Percentiles rank a stretch among this genome's conserved stretches.
These are phyloP conservation scores for Neodiprion virginianus DNA, from an alignment of 1,140 invertebrate genomes.

Conservation along the genomic window DNA sequence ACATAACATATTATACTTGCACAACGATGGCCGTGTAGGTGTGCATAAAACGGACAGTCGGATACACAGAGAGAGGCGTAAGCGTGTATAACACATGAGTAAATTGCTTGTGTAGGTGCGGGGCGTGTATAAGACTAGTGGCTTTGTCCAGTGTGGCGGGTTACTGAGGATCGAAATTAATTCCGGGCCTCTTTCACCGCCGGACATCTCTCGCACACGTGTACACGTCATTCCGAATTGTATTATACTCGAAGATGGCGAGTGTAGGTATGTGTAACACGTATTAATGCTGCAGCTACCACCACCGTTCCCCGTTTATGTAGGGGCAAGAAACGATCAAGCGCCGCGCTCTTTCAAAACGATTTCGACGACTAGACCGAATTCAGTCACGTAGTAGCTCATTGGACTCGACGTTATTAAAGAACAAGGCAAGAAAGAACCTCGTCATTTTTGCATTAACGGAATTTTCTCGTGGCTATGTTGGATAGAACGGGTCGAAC, in stretches of 20 bases:
- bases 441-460: constrained; percentile 3
- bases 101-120: neutral
- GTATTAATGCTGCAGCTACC: neutral
- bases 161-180: neutral
- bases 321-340: too few relatives aligned
- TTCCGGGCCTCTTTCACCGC: neutral
- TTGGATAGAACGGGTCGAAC: too few relatives aligned
- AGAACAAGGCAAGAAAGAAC: neutral
- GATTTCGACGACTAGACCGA: neutral
- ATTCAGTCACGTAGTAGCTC: constrained; percentile 1
- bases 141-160: constrained; percentile 6
- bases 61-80: too few relatives aligned
- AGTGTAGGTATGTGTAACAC: neutral
- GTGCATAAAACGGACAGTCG: too few relatives aligned
- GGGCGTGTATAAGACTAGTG: neutral
- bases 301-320: neutral
- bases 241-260: neutral
- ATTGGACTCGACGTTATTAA: neutral
- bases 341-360: neutral
- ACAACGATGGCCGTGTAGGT: too few relatives aligned
- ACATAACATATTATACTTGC: neutral
- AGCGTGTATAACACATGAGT: neutral
- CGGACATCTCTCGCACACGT: neutral
- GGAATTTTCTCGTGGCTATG: neutral
- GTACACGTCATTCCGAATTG: neutral